phyloP scores from a whole-genome alignment of 2,797 vertebrate species.

The Takifugu ocellatus region DNA sequence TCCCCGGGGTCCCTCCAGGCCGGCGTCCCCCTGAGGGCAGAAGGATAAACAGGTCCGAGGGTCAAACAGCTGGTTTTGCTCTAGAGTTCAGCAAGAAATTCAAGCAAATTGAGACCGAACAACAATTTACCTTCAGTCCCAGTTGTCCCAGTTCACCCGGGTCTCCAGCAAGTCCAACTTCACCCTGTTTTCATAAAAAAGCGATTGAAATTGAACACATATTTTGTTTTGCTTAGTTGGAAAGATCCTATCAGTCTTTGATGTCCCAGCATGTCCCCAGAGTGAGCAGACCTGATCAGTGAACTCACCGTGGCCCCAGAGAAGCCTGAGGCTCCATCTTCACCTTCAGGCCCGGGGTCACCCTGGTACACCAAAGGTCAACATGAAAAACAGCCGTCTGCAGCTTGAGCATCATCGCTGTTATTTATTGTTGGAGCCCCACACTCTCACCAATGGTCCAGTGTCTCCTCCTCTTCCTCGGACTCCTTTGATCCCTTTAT shows the following conservation, averaged over 20 bases:
- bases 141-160: slow-evolving; percentile 50
- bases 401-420: background rate
- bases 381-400: background rate
- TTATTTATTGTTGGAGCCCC: background rate
- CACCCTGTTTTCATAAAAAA: slow-evolving; percentile 51
- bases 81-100: background rate
- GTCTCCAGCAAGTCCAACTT: slow-evolving; percentile 69
- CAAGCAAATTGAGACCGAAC: background rate
- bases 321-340: slow-evolving; percentile 77
- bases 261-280: background rate
- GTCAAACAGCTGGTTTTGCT: background rate
- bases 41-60: too few relatives aligned
- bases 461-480: slow-evolving; percentile 74
- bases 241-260: too few relatives aligned
- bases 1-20: slow-evolving; percentile 72
- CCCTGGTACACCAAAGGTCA: slow-evolving; percentile 53
- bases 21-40: slow-evolving; percentile 64
- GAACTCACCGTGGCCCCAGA: slow-evolving; percentile 67
- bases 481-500: slow-evolving; percentile 80
- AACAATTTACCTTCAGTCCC: slow-evolving; percentile 65
- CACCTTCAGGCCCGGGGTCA: slow-evolving; percentile 65
- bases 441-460: slow-evolving; percentile 68
- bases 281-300: too few relatives aligned
- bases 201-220: too few relatives aligned
- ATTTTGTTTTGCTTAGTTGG: too few relatives aligned